Percentiles rank a stretch among this genome's conserved stretches.
These are phyloP conservation scores for Spisula subtruncata DNA, from an alignment of 2,888 invertebrate genomes.

Conservation along the genomic window DNA sequence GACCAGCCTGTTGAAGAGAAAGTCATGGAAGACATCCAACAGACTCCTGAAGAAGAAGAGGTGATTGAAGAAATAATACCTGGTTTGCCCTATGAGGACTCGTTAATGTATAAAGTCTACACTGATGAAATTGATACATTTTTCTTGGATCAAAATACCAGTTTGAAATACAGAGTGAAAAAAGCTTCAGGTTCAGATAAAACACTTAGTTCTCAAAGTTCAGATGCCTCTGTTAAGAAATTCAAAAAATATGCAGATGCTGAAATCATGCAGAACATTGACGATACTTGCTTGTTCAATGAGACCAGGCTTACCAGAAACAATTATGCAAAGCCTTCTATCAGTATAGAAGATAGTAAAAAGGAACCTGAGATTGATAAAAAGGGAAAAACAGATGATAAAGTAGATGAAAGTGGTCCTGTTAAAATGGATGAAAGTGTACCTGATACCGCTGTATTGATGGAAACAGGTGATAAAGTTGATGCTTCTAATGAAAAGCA, in stretches of 20 bases:
- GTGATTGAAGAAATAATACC: conserved; percentile 9
- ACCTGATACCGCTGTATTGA: background rate
- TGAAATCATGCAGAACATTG: conserved; percentile 67
- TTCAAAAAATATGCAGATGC: conserved; percentile 58
- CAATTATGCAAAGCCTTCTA: background rate
- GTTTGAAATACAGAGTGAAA: conserved; percentile 29
- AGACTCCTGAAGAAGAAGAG: conserved; percentile 20
- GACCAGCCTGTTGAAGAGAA: background rate
- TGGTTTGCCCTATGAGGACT: conserved; percentile 63
- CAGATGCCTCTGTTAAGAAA: conserved; percentile 24
- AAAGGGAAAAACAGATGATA: background rate
- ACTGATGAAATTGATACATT: conserved; percentile 64
- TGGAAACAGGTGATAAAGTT: background rate
- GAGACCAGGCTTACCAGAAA: conserved; percentile 43
- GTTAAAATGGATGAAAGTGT: too few relatives aligned
- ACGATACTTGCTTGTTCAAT: conserved; percentile 56
- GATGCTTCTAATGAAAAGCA: background rate
- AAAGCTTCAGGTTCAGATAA: conserved; percentile 26
- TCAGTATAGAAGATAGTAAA: background rate
- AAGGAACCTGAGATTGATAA: background rate
- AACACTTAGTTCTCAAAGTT: background rate
- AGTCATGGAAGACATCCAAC: background rate
- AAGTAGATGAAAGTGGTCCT: background rate
- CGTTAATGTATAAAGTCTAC: conserved; percentile 64
- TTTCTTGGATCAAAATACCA: conserved; percentile 42